phyloP scores from a whole-genome alignment of 2,113 vertebrate species.

The Haemorhous mexicanus region DNA sequence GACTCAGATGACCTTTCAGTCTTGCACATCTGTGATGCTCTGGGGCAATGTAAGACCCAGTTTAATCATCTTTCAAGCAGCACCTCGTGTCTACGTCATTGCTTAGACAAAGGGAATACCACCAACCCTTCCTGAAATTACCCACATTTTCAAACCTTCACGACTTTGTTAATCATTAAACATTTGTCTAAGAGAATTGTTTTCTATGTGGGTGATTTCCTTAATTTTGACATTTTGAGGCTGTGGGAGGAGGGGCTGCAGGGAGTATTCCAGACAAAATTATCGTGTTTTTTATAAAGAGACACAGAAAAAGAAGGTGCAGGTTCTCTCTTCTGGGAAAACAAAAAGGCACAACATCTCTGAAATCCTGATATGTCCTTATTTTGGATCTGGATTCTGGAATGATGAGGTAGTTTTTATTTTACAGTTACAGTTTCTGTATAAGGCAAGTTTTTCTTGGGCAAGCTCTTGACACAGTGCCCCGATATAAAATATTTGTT shows the following conservation, averaged over 20 bases:
- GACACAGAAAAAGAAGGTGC: background rate
- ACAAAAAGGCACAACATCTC: background rate
- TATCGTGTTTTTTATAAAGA: background rate
- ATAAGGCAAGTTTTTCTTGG: background rate
- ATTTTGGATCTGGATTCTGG: background rate
- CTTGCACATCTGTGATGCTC: background rate
- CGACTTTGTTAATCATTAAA: background rate
- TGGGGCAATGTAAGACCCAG: background rate
- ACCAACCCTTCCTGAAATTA: background rate
- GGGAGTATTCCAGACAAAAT: background rate
- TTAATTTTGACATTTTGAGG: background rate
- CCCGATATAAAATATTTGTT: background rate
- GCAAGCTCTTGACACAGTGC: rapidly evolving
- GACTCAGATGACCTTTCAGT: background rate
- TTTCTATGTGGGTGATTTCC: background rate
- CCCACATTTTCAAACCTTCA: background rate
- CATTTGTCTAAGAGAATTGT: background rate
- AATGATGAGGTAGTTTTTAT: background rate
- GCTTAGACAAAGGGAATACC: background rate
- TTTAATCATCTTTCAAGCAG: background rate
- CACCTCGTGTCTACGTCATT: background rate
- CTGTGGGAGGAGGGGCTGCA: background rate
- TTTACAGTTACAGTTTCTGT: background rate
- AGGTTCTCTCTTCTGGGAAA: background rate
- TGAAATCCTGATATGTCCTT: background rate